phyloP scores from a whole-genome alignment of 35 echinoderm and acorn worm species.

The Heliocidaris erythrogramma region DNA sequence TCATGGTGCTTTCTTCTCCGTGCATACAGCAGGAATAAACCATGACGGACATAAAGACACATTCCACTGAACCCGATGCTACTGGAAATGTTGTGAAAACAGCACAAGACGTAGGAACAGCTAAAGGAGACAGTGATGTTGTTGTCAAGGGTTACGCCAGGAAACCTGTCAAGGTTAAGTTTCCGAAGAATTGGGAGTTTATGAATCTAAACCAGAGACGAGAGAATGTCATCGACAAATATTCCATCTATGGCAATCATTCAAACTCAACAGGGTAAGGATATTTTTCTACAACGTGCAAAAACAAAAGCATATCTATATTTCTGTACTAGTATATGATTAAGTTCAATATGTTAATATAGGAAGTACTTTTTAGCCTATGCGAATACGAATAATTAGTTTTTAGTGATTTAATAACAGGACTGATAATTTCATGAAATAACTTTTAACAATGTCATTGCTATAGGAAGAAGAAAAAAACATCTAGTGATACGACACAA shows the following conservation, averaged over 20 bases:
- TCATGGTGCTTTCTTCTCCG: not conserved
- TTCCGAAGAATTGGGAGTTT: conserved; percentile 63
- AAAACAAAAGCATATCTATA: not conserved
- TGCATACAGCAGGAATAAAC: not conserved
- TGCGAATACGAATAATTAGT: too few relatives aligned
- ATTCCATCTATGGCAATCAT: conserved; percentile 54
- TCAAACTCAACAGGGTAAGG: conserved; percentile 40
- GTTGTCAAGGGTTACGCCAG: conserved; percentile 46
- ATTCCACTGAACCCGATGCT: not conserved
- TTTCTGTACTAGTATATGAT: too few relatives aligned
- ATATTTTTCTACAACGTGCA: not conserved
- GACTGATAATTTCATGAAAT: too few relatives aligned
- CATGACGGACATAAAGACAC: not conserved
- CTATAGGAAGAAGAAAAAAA: too few relatives aligned
- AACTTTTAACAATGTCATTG: too few relatives aligned
- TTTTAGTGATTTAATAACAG: too few relatives aligned
- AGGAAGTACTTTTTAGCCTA: too few relatives aligned
- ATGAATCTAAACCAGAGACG: conserved; percentile 57
- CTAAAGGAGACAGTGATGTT: not conserved
- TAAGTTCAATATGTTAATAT: too few relatives aligned
- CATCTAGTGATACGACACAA: too few relatives aligned
- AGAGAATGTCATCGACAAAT: conserved; percentile 68
- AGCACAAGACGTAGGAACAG: not conserved
- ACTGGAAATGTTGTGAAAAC: not conserved
- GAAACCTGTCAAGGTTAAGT: conserved; percentile 59